phyloP scores from a whole-genome alignment of 1,140 invertebrate species.

The Papilio dardanus region DNA sequence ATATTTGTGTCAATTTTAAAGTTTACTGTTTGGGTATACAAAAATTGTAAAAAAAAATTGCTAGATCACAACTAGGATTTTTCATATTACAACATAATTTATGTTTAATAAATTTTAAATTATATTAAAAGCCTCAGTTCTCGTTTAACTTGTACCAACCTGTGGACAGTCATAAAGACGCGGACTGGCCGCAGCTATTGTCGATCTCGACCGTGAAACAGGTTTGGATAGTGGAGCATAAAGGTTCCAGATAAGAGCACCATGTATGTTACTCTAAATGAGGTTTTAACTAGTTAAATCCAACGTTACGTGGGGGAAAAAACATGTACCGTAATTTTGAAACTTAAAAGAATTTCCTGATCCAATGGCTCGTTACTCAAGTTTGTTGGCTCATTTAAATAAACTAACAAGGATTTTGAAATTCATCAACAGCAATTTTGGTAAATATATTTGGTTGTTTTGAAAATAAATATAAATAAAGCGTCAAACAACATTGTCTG shows the following conservation, averaged over 20 bases:
- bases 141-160: constrained; percentile 44
- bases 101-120: too few relatives aligned
- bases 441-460: background rate
- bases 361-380: constrained; percentile 23
- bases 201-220: constrained; percentile 65
- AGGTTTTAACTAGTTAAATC: constrained; percentile 40
- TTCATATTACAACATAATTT: too few relatives aligned
- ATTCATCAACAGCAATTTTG: constrained; percentile 19
- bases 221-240: constrained; percentile 57
- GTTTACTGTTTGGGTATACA: too few relatives aligned
- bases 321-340: constrained; percentile 26
- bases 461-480: constrained; percentile 13
- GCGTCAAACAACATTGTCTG: background rate
- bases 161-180: constrained; percentile 63
- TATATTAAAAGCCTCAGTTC: constrained; percentile 36
- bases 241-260: constrained; percentile 56
- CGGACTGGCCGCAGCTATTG: constrained; percentile 70
- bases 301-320: constrained; percentile 31
- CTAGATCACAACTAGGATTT: too few relatives aligned
- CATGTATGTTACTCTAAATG: constrained; percentile 49
- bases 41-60: too few relatives aligned
- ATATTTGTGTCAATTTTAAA: too few relatives aligned
- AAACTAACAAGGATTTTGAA: constrained; percentile 35
- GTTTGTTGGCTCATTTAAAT: constrained; percentile 30
- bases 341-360: constrained; percentile 22